phyloP scores from a whole-genome alignment of 1,140 invertebrate genomes.

The Mercenaria mercenaria region DNA sequence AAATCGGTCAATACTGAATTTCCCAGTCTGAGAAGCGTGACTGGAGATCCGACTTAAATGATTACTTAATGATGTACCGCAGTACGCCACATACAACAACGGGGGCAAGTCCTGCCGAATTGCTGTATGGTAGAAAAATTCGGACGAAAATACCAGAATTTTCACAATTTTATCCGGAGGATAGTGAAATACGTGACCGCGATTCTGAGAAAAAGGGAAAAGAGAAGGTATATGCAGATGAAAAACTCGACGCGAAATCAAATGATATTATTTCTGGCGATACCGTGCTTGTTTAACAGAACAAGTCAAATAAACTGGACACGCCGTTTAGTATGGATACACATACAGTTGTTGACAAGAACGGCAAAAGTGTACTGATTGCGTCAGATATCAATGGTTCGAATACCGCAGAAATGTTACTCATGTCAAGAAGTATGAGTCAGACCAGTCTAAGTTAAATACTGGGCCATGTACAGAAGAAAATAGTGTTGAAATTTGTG shows the following conservation, averaged over 20 bases:
- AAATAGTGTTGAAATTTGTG: too few species aligned
- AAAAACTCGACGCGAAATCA: not conserved
- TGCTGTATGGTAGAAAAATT: constrained; percentile 68
- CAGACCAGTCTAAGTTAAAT: too few species aligned
- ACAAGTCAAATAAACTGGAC: too few species aligned
- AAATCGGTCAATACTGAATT: constrained; percentile 61
- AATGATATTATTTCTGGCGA: constrained; percentile 49
- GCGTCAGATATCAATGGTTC: not conserved
- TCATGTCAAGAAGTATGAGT: too few species aligned
- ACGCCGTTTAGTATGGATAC: not conserved
- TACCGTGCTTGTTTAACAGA: constrained; percentile 57
- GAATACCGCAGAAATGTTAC: too few species aligned
- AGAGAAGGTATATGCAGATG: constrained; percentile 63
- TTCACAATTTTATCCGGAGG: too few species aligned
- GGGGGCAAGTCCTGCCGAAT: constrained; percentile 58
- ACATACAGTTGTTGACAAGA: not conserved
- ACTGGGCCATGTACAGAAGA: not conserved
- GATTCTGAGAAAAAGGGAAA: constrained; percentile 66
- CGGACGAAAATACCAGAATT: constrained; percentile 68
- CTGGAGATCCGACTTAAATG: too few species aligned
- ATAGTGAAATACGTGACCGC: constrained; percentile 42
- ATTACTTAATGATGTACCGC: constrained; percentile 53
- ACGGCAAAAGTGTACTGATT: not conserved
- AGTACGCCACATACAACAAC: constrained; percentile 54
- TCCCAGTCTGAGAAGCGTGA: constrained; percentile 60